Evolutionary conservation across 2,888 invertebrate species (phyloP).

Genomic region (Priocnemis perturbator): DNA sequence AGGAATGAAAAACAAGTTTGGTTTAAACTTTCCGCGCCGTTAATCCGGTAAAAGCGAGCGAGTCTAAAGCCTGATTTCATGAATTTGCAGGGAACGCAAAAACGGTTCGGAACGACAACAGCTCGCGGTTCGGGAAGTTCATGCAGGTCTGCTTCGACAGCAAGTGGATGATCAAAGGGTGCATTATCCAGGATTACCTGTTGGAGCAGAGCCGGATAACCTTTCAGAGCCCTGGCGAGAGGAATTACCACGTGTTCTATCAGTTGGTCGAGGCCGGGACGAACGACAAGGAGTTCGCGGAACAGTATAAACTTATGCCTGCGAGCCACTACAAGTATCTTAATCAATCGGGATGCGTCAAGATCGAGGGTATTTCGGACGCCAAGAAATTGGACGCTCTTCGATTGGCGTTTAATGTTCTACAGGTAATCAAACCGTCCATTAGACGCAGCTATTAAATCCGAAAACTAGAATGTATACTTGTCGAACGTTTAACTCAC

Average conservation of each 20-base stretch:
- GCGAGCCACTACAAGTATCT: slow-evolving; percentile 89
- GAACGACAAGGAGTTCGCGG: slow-evolving; percentile 85
- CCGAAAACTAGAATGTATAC: neutral
- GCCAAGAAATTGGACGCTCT: slow-evolving; percentile 88
- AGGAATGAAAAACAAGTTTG: no score
- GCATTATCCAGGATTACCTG: slow-evolving; percentile 93
- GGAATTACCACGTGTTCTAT: slow-evolving; percentile 95
- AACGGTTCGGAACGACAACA: slow-evolving; percentile 95
- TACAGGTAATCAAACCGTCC: slow-evolving; percentile 77
- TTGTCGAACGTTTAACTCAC: no score
- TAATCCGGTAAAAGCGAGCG: no score
- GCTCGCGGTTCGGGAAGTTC: slow-evolving; percentile 95
- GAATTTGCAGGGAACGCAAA: slow-evolving; percentile 88
- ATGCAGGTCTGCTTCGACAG: slow-evolving; percentile 95
- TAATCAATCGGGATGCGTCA: slow-evolving; percentile 85
- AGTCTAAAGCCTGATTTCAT: no score
- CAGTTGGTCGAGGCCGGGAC: slow-evolving; percentile 92
- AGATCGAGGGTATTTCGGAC: slow-evolving; percentile 82
- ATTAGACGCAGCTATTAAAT: neutral
- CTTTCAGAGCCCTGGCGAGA: slow-evolving; percentile 90
- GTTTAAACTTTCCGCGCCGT: no score
- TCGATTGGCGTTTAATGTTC: slow-evolving; percentile 90
- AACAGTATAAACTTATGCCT: slow-evolving; percentile 84
- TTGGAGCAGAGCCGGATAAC: slow-evolving; percentile 94
- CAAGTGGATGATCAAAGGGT: slow-evolving; percentile 92